These are phyloP conservation scores for Apteryx owenii DNA, from an alignment of 2,113 vertebrate genomes.

Conservation along the genomic window DNA sequence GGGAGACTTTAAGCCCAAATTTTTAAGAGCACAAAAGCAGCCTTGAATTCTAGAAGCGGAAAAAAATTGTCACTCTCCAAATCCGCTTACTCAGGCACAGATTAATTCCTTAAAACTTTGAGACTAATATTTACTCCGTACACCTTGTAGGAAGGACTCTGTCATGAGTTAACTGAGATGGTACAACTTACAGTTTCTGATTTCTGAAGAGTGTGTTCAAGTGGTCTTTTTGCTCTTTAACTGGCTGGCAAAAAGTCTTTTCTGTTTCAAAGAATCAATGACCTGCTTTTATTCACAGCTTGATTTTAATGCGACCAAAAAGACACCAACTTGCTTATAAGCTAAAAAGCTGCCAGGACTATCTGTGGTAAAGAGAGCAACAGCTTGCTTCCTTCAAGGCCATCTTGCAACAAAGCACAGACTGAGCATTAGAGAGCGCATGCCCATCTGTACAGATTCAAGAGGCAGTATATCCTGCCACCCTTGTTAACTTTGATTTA, in stretches of 20 bases:
- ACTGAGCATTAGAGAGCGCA: not conserved
- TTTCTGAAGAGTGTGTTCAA: not conserved
- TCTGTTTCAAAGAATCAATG: not conserved
- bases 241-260: not conserved
- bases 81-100: not conserved
- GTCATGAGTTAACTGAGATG: not conserved
- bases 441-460: not conserved
- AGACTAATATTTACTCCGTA: not conserved
- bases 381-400: not conserved
- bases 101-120: not conserved
- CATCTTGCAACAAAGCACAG: not conserved
- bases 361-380: accelerated
- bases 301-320: not conserved
- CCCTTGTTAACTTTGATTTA: not conserved
- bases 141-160: not conserved
- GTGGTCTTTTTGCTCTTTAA: not conserved
- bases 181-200: not conserved
- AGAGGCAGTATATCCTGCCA: not conserved
- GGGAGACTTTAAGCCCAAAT: not conserved
- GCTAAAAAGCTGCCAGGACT: not conserved
- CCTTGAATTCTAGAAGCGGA: not conserved
- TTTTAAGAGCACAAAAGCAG: not conserved
- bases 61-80: too few relatives aligned
- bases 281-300: constrained; percentile 21
- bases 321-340: not conserved